phyloP scores from a whole-genome alignment of 2,888 invertebrate genomes.

The Athripsodes cinereus region DNA sequence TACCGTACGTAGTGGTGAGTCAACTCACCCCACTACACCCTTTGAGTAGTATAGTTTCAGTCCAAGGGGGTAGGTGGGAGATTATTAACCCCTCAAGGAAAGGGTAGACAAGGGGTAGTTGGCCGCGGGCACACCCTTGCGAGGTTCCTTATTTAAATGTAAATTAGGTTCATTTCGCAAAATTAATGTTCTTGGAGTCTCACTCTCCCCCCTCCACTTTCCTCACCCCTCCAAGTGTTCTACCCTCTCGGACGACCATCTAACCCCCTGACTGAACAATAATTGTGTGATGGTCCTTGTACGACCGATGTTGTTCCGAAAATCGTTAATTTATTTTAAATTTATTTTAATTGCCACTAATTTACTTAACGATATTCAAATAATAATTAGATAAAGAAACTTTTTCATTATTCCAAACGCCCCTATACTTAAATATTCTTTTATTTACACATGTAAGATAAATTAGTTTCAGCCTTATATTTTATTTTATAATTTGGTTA shows the following conservation, averaged over 20 bases:
- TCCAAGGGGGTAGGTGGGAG: constrained; percentile 26
- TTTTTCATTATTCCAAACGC: no score
- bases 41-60: constrained; percentile 14
- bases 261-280: constrained; percentile 30
- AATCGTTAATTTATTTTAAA: constrained; percentile 1
- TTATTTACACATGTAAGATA: no score
- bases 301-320: neutral
- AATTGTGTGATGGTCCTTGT: constrained; percentile 22
- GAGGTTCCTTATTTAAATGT: constrained; percentile 77
- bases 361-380: neutral
- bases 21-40: constrained; percentile 2
- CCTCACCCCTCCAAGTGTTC: constrained; percentile 32
- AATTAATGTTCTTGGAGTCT: constrained; percentile 68
- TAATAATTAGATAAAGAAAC: no score
- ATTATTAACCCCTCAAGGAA: constrained; percentile 28
- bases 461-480: no score
- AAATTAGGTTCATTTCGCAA: constrained; percentile 87
- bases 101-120: constrained; percentile 42
- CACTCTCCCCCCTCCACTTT: constrained; percentile 40
- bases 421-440: no score
- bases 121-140: constrained; percentile 32
- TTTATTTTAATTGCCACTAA: neutral
- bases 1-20: constrained; percentile 6
- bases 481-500: no score
- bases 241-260: constrained; percentile 43